Evolutionary conservation across 2,113 vertebrate species (phyloP).

Genomic region (Trogon surrucura): DNA sequence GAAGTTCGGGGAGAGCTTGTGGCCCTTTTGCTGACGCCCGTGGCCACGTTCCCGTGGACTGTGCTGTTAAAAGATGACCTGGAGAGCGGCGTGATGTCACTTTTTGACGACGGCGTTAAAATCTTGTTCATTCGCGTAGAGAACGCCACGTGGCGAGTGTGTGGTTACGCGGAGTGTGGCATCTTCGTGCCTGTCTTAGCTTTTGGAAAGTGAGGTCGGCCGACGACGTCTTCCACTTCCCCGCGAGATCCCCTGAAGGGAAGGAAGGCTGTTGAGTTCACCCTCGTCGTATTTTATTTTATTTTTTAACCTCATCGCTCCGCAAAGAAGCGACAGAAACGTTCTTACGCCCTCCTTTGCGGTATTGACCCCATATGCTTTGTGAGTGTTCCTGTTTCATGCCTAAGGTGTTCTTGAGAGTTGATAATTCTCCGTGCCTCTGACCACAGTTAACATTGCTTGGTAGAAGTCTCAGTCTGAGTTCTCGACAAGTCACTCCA

Average conservation of each 20-base stretch:
- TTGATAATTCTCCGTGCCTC: conserved; percentile 9
- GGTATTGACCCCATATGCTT: not conserved
- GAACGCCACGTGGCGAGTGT: not conserved
- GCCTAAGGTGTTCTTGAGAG: not conserved
- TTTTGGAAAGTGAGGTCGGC: not conserved
- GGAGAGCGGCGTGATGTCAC: not conserved
- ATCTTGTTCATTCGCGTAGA: not conserved
- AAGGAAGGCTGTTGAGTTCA: not conserved
- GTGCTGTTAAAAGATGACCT: not conserved
- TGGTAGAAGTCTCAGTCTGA: conserved; percentile 14
- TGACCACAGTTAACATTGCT: conserved; percentile 2
- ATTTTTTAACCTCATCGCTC: not conserved
- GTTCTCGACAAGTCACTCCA: not conserved
- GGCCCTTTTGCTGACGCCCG: not conserved
- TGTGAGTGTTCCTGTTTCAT: not conserved
- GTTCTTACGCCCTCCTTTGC: not conserved
- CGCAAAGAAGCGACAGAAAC: not conserved
- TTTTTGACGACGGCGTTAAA: not conserved
- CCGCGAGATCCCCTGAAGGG: not conserved
- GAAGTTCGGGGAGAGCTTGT: not conserved
- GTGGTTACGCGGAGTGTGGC: not conserved
- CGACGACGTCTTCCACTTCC: not conserved
- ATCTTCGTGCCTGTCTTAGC: not conserved
- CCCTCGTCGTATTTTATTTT: not conserved
- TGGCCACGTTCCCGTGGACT: not conserved